Base-by-base conservation (phyloP, 2,888 invertebrate species). In the Erebia ligea region DNA sequence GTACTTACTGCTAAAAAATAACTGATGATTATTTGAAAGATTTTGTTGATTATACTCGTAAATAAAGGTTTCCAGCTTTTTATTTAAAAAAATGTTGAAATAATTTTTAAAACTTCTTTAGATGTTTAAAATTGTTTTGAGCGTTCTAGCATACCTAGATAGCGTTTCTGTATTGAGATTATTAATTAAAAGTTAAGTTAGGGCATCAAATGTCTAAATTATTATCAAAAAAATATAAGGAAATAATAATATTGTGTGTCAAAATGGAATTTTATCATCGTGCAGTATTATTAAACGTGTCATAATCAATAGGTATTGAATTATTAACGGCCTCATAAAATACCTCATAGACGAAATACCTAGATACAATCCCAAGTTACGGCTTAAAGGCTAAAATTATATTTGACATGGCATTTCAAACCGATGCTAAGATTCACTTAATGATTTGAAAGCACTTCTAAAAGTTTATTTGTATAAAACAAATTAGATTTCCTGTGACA, bases 131-230 rank as follows among this genome's bases (percentile, higher is more conserved):
- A 74, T 73, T 76, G 58, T 72, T 75, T 73, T 72, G 70, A 75
- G 76, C 79, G 81, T 80, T 81, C 78, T 79, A 75, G 80, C 76
- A 75, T 76, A n/a, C n/a, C n/a, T n/a, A 71, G 77, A 73, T 76
- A 64, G 61, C 54, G 58, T 72, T 62, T 72, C 62, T 72, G 56
- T 70, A 64, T 82, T 87, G 92, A 92, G 92, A 91, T 91, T 91
- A 91, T 88, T 90, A 89, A 86, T 82, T 78, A 62, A 62, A 62
- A 21, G 76, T 78, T 83, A 79, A 84, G 82, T 84, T 87, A 87
- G 79, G 92, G 85, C 92, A 92, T 92, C 70, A 87, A 89, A 92
- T 91, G 92, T 92, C 91, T 73, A 73, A 76, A 42, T 65, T 77
- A 76, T 79, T 76, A 78, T 80, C 76, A 73, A 74, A 76, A 69